These are phyloP conservation scores for Pammene aurita DNA, from an alignment of 2,888 invertebrate species.

Conservation along the genomic window DNA sequence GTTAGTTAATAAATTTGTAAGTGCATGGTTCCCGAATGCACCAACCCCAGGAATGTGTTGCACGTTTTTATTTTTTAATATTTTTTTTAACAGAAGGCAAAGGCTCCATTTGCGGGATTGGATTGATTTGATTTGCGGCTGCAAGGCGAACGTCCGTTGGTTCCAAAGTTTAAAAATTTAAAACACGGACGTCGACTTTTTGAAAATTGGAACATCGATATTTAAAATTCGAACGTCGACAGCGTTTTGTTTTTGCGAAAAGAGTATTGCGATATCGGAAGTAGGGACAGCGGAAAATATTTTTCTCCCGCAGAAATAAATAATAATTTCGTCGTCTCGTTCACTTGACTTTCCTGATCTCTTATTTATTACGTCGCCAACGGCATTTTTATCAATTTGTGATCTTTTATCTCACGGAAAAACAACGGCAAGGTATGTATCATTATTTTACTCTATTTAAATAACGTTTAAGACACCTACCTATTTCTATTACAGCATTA, in stretches of 20 bases:
- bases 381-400: conserved; percentile 23
- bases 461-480: neutral
- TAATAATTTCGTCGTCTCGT: conserved; percentile 30
- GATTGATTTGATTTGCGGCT: conserved; percentile 60
- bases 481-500: neutral
- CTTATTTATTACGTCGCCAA: conserved; percentile 33
- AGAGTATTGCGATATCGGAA: conserved; percentile 30
- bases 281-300: conserved; percentile 18
- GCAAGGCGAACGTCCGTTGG: conserved; percentile 47
- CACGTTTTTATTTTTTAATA: conserved; percentile 66
- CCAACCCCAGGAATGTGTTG: conserved; percentile 78
- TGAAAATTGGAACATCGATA: conserved; percentile 17
- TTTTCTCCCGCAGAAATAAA: conserved; percentile 23
- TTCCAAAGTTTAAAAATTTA: conserved; percentile 32
- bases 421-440: conserved; percentile 20
- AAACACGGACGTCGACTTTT: conserved; percentile 39
- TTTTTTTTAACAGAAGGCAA: conserved; percentile 69
- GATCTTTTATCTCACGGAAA: conserved; percentile 4
- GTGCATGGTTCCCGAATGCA: conserved; percentile 82
- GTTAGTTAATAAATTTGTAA: conserved; percentile 61
- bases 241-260: conserved; percentile 30
- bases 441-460: conserved; percentile 3
- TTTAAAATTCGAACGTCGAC: conserved; percentile 30
- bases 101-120: conserved; percentile 76
- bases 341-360: conserved; percentile 12